Base-by-base conservation (phyloP, 2,113 vertebrate genomes). In the Prochilodus magdalenae region DNA sequence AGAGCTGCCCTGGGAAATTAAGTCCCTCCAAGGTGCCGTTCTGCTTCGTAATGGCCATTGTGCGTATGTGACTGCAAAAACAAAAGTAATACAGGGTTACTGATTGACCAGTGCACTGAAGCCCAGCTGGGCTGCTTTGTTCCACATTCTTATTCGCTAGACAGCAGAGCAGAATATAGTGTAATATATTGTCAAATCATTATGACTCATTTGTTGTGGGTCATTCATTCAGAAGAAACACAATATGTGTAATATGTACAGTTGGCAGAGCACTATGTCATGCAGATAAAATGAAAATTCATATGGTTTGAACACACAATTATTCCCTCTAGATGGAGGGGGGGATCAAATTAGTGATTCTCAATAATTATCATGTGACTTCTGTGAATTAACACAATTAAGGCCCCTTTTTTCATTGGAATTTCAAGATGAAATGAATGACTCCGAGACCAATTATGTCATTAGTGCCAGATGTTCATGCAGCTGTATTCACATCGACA, bases 1-100 rank as follows among this genome's bases (percentile, higher is more conserved):
- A 69, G 77, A 73, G 87, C 86, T 90, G 88, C 89, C 89, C 86
- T 88, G 92, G 92, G 92, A 92, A 94, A 94, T 94, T 90, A 91
- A 89, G 87, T 92, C 89, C 84, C 73, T 72, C 47, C 87, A 89
- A 89, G 90, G 88, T 65, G 79, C 71, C 89, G 91, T 92, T 90
- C 89, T 86, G 86, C 85, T 70, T 80, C 75, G 83, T 83, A 81
- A 89, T 83, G 84, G 82, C 83, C 81, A 89, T 86, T 76, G 88
- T 71, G 73, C 87, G n/a, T 82, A 20, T 36, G 57, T 89, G 80
- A 63, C 27, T 71, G 40, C 72, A 83, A 77, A 78, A 74, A 83
- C 69, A 83, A 73, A 70, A 78, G 59, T 63, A 66, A 51, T 63
- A 60, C 30, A 24, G 30, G 1, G 44, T 40, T 24, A 74, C 36